phyloP scores from a whole-genome alignment of 2,888 invertebrate species.

The Apamea monoglypha region DNA sequence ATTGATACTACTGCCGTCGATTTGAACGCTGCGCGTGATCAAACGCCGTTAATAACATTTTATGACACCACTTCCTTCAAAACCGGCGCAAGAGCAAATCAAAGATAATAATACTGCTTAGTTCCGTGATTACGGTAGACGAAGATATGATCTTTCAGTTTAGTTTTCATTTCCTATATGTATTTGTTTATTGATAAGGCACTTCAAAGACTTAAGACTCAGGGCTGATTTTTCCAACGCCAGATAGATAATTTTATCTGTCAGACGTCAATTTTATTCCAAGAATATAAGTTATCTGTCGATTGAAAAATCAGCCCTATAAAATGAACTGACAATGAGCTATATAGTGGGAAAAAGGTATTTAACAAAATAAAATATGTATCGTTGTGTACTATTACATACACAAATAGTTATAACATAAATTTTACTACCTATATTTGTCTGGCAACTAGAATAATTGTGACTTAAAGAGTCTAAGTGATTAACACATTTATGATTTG shows the following conservation, averaged over 20 bases:
- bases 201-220: too few relatives aligned
- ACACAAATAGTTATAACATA: background rate
- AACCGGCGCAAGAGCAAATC: slow-evolving; percentile 1
- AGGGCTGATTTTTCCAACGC: too few relatives aligned
- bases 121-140: background rate
- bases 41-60: slow-evolving; percentile 7
- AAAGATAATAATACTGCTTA: background rate
- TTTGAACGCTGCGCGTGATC: background rate
- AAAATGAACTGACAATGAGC: too few relatives aligned
- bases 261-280: too few relatives aligned
- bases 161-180: background rate
- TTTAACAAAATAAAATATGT: too few relatives aligned
- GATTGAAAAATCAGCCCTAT: too few relatives aligned
- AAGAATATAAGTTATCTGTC: too few relatives aligned
- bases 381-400: too few relatives aligned
- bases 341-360: too few relatives aligned
- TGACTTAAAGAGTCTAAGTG: background rate
- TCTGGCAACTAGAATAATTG: background rate
- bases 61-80: slow-evolving; percentile 17
- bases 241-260: too few relatives aligned
- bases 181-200: too few relatives aligned
- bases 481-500: background rate
- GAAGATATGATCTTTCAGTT: background rate
- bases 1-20: background rate
- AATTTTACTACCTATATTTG: background rate